Percentiles rank a stretch among this genome's conserved stretches.
Evolutionary conservation across 2,113 vertebrate species (phyloP).

Genomic region (Onychorhynchus coronatus): DNA sequence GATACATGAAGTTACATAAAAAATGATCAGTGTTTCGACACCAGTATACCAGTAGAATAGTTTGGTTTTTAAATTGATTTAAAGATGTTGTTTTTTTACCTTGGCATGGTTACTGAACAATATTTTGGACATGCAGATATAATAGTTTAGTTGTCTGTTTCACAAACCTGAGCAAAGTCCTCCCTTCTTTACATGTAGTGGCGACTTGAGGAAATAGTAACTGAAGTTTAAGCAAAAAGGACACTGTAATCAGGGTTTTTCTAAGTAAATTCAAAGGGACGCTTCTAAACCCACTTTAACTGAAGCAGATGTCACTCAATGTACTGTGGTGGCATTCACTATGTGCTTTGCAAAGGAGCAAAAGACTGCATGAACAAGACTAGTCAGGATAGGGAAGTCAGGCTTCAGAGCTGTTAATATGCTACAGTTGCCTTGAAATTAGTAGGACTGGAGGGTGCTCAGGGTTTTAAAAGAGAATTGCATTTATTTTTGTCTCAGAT

Average conservation of each 20-base stretch:
- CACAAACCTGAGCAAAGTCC: not conserved
- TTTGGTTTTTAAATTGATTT: not conserved
- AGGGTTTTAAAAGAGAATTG: not conserved
- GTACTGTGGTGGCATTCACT: not conserved
- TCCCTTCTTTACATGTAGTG: not conserved
- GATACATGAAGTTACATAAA: not conserved
- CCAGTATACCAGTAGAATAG: not conserved
- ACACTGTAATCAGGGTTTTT: not conserved
- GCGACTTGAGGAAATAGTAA: not conserved
- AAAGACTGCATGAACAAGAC: not conserved
- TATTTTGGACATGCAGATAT: not conserved
- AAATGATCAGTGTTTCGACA: not conserved
- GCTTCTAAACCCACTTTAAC: not conserved
- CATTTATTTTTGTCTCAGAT: conserved; percentile 12
- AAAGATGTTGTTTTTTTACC: not conserved
- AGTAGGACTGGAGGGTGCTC: not conserved
- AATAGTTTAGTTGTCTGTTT: not conserved
- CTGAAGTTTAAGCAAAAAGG: not conserved
- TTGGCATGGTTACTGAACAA: not conserved
- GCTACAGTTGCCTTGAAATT: not conserved
- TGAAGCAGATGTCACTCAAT: not conserved
- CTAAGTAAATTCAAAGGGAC: not conserved
- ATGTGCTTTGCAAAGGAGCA: not conserved
- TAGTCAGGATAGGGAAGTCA: not conserved
- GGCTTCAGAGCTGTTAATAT: not conserved